Percentiles rank a stretch among this genome's conserved stretches.
phyloP scores from a whole-genome alignment of 2,113 vertebrate genomes.

The Petaurus breviceps region DNA sequence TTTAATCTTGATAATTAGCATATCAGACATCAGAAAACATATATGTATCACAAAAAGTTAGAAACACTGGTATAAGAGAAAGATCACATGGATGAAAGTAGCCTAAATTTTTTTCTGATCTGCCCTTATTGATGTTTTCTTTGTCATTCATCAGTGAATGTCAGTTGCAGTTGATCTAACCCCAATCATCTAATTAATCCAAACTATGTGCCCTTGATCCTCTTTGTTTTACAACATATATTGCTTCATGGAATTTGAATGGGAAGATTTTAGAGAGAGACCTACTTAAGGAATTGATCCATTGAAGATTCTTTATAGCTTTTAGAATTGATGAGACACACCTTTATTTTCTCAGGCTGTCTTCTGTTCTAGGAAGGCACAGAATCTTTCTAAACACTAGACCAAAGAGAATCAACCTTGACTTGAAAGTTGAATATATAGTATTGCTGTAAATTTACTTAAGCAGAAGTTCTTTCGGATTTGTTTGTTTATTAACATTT shows the following conservation, averaged over 20 bases:
- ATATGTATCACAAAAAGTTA: not conserved
- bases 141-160: not conserved
- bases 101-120: not conserved
- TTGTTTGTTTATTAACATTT: constrained; percentile 48
- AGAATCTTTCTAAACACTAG: not conserved
- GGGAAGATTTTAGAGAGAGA: not conserved
- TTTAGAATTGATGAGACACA: not conserved
- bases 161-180: not conserved
- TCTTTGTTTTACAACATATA: not conserved
- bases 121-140: not conserved
- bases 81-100: not conserved
- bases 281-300: not conserved
- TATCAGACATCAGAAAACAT: not conserved
- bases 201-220: not conserved
- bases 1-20: not conserved
- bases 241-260: not conserved
- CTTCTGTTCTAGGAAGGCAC: not conserved
- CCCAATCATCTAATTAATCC: not conserved
- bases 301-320: not conserved
- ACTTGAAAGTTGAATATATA: not conserved
- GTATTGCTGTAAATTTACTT: not conserved
- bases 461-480: not conserved
- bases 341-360: not conserved
- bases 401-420: not conserved
- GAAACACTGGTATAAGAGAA: not conserved